Conservation (phyloP, 2,888 invertebrate genomes). For the Conus canariensis region DNA sequence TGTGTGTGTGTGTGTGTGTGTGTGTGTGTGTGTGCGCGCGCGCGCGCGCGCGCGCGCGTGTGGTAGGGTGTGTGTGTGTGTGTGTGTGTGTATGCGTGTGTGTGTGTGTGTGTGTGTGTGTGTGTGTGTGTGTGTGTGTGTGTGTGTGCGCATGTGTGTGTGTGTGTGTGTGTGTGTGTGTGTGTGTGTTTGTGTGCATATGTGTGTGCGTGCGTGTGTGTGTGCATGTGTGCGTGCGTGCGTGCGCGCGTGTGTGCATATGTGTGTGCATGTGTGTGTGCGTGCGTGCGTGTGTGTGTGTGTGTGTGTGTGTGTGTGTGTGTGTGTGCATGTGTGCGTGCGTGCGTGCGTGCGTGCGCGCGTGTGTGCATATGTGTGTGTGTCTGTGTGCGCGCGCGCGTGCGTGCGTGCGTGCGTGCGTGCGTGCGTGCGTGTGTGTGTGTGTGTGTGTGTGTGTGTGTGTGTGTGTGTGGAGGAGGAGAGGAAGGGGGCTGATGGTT, state of each 20-base stretch:
- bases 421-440: not conserved
- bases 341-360: not conserved
- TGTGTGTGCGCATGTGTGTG: not conserved
- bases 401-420: not conserved
- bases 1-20: no score
- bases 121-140: not conserved
- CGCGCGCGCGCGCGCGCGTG: not conserved
- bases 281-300: not conserved
- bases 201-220: not conserved
- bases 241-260: not conserved
- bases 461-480: no score
- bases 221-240: not conserved
- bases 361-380: not conserved
- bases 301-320: not conserved
- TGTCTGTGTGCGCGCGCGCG: not conserved
- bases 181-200: not conserved
- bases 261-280: not conserved
- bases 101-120: not conserved
- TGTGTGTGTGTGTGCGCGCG: not conserved
- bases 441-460: no score
- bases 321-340: not conserved
- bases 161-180: not conserved
- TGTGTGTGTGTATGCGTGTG: not conserved
- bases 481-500: no score
- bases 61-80: no score